Percentiles rank a stretch among this genome's conserved stretches.
Evolutionary conservation across 2,888 invertebrate genomes (phyloP).

Genomic region (Uropetala carovei): DNA sequence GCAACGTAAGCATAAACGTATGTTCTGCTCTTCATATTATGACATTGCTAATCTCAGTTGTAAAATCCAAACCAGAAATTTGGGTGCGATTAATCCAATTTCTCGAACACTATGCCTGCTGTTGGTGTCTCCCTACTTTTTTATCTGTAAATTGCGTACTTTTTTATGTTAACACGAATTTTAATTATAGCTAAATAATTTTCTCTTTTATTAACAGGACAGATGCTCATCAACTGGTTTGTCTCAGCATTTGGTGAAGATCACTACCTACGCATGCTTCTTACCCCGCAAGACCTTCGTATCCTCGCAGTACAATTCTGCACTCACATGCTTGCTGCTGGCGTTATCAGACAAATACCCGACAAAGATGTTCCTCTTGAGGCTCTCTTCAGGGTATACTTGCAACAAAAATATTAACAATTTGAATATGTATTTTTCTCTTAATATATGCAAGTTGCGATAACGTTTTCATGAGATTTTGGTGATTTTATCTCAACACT

Average conservation of each 20-base stretch:
- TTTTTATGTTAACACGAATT: too few relatives aligned
- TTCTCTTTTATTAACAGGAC: constrained; percentile 81
- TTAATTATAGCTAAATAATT: constrained; percentile 39
- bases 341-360: constrained; percentile 88
- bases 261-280: constrained; percentile 80
- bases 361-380: constrained; percentile 84
- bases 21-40: too few relatives aligned
- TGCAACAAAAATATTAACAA: constrained; percentile 65
- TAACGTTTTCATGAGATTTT: background rate
- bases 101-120: background rate
- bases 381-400: constrained; percentile 83
- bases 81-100: too few relatives aligned
- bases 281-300: constrained; percentile 85
- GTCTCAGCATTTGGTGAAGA: constrained; percentile 86
- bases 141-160: too few relatives aligned
- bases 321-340: constrained; percentile 90
- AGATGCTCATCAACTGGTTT: constrained; percentile 95
- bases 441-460: constrained; percentile 59
- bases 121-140: background rate
- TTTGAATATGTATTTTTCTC: background rate
- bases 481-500: too few relatives aligned
- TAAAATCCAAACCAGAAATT: too few relatives aligned
- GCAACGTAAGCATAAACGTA: too few relatives aligned
- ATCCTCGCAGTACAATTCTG: constrained; percentile 89
- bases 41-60: too few relatives aligned